Conservation (phyloP, 2,113 vertebrate genomes). For the Oenanthe melanoleuca region DNA sequence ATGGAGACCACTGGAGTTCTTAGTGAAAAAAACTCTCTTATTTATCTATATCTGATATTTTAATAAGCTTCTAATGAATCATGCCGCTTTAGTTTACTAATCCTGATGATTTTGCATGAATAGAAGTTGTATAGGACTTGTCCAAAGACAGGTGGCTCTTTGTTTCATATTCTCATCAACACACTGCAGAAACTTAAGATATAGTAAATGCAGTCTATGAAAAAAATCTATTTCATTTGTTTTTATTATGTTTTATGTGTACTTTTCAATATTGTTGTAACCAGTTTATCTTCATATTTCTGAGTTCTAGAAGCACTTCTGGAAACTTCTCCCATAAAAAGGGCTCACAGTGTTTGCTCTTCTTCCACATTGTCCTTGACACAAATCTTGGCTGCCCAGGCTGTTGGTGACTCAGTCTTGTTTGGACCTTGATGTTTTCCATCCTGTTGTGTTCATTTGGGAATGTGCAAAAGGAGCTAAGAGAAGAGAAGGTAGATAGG, state of each 20-base stretch:
- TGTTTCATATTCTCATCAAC: not conserved
- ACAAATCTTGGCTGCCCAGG: not conserved
- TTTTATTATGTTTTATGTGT: not conserved
- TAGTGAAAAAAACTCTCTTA: fast-evolving
- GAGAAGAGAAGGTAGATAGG: not conserved
- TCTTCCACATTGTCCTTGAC: not conserved
- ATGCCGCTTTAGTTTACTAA: not conserved
- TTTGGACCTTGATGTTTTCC: not conserved
- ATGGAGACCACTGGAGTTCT: not conserved
- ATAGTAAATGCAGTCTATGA: not conserved
- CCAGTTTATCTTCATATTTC: not conserved
- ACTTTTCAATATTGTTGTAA: not conserved
- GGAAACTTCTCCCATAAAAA: not conserved
- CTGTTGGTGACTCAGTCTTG: not conserved
- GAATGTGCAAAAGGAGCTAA: not conserved
- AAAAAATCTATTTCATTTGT: not conserved
- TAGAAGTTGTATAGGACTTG: not conserved
- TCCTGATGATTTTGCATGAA: not conserved
- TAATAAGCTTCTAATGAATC: not conserved
- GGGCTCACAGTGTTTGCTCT: not conserved
- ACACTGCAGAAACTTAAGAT: not conserved
- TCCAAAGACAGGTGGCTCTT: not conserved
- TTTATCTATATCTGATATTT: not conserved
- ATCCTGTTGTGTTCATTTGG: not conserved
- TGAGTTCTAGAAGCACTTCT: not conserved